These are phyloP conservation scores for Cordylochernes scorpioides DNA, from an alignment of 2,888 invertebrate genomes.

Conservation along the genomic window DNA sequence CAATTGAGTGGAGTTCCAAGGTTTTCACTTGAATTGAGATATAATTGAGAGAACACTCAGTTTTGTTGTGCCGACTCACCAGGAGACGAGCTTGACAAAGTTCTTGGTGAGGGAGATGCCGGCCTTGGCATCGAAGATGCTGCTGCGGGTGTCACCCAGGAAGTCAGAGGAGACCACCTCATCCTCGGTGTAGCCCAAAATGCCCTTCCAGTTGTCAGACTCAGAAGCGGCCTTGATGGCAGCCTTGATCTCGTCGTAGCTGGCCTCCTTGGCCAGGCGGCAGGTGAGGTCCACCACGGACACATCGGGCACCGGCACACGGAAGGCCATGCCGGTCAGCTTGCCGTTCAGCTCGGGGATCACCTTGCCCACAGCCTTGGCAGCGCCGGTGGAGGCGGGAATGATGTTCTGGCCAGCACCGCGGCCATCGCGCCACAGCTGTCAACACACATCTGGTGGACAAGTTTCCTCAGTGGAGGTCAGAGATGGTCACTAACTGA, in stretches of 20 bases:
- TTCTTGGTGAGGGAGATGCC: constrained; percentile 76
- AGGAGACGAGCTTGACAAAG: constrained; percentile 91
- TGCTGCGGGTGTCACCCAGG: constrained; percentile 62
- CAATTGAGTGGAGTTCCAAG: too few relatives aligned
- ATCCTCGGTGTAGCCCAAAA: constrained; percentile 30
- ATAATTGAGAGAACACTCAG: too few relatives aligned
- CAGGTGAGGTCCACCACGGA: constrained; percentile 93
- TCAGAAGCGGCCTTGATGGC: constrained; percentile 27
- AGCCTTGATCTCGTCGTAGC: constrained; percentile 28
- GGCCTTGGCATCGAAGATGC: constrained; percentile 87
- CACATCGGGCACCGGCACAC: constrained; percentile 86
- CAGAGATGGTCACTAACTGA: too few relatives aligned
- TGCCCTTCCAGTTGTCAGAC: constrained; percentile 25
- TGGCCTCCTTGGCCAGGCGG: constrained; percentile 24
- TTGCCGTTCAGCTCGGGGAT: constrained; percentile 85
- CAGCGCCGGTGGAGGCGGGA: constrained; percentile 91
- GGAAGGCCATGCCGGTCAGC: constrained; percentile 98
- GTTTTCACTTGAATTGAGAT: too few relatives aligned
- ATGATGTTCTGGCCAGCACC: constrained; percentile 85
- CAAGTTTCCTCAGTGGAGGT: too few relatives aligned
- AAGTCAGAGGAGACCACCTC: constrained; percentile 82
- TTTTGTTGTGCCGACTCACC: too few relatives aligned
- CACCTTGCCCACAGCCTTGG: constrained; percentile 97
- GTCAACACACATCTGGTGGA: too few relatives aligned
- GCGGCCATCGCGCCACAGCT: constrained; percentile 94